Conservation (phyloP, 2,113 vertebrate genomes). For the Cyanoramphus novaezelandiae region DNA sequence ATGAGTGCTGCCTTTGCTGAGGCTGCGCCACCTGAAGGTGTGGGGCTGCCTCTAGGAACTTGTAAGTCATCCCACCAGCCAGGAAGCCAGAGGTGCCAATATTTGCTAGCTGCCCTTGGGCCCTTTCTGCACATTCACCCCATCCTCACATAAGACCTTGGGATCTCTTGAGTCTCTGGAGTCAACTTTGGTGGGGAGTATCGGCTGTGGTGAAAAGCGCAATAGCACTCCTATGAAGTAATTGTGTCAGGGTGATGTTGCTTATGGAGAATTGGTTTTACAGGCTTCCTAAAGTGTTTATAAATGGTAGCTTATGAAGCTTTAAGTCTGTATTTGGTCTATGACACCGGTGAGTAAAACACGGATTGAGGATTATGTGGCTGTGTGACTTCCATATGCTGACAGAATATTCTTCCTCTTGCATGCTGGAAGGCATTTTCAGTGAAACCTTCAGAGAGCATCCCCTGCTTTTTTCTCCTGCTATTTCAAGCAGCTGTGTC, state of each 20-base stretch:
- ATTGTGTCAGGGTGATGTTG: not conserved
- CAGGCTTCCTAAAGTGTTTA: not conserved
- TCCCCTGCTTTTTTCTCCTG: not conserved
- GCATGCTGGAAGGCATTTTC: not conserved
- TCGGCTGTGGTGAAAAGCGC: not conserved
- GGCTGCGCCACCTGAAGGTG: not conserved
- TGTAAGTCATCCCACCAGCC: not conserved
- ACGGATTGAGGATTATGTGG: not conserved
- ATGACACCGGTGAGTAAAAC: not conserved
- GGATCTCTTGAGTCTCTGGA: rapidly evolving
- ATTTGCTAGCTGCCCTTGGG: not conserved
- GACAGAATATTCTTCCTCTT: not conserved
- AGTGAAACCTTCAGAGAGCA: not conserved
- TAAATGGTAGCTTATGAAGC: not conserved
- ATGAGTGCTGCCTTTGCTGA: not conserved
- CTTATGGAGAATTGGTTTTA: not conserved
- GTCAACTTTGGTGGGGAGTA: not conserved
- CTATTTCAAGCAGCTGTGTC: not conserved
- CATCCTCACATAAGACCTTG: not conserved
- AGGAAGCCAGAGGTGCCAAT: not conserved
- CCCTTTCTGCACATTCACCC: not conserved
- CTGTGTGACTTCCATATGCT: not conserved
- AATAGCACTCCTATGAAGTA: not conserved
- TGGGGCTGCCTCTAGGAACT: not conserved
- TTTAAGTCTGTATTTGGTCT: not conserved